Percentiles rank a stretch among this genome's conserved stretches.
Conservation (phyloP, 2,888 invertebrate species). For the Drepanosiphum platanoidis region DNA sequence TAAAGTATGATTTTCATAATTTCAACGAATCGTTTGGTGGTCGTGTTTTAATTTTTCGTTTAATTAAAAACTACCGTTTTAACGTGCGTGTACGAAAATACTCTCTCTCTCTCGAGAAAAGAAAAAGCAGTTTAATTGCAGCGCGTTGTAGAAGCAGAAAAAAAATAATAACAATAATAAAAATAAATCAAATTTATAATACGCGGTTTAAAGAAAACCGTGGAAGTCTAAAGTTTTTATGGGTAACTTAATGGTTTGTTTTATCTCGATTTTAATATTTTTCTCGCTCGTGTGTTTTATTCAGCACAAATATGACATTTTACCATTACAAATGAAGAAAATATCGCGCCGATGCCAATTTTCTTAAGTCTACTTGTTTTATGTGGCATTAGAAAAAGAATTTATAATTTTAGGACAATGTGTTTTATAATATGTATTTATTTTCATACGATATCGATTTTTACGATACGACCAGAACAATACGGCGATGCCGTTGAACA, state of each 20-base stretch:
- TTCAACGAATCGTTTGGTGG: background rate
- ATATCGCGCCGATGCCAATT: background rate
- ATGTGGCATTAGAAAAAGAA: too few relatives aligned
- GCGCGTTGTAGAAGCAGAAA: background rate
- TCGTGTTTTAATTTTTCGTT: too few relatives aligned
- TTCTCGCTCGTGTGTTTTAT: background rate
- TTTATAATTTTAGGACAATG: too few relatives aligned
- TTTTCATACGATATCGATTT: too few relatives aligned
- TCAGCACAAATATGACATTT: background rate
- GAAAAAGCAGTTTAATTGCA: too few relatives aligned
- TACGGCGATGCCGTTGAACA: too few relatives aligned
- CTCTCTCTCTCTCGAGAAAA: too few relatives aligned
- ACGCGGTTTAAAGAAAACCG: background rate
- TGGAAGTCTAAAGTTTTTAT: background rate
- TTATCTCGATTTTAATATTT: conserved; percentile 2
- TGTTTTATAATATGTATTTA: too few relatives aligned
- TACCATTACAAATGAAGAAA: background rate
- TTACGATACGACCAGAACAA: too few relatives aligned
- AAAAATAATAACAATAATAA: background rate
- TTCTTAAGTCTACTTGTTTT: background rate
- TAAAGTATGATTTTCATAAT: too few relatives aligned
- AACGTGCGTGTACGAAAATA: too few relatives aligned
- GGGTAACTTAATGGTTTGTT: background rate
- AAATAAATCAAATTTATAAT: background rate
- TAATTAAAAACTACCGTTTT: too few relatives aligned